These are phyloP conservation scores for Melipona quadrifasciata DNA, from an alignment of 1,140 invertebrate species.

Conservation along the genomic window DNA sequence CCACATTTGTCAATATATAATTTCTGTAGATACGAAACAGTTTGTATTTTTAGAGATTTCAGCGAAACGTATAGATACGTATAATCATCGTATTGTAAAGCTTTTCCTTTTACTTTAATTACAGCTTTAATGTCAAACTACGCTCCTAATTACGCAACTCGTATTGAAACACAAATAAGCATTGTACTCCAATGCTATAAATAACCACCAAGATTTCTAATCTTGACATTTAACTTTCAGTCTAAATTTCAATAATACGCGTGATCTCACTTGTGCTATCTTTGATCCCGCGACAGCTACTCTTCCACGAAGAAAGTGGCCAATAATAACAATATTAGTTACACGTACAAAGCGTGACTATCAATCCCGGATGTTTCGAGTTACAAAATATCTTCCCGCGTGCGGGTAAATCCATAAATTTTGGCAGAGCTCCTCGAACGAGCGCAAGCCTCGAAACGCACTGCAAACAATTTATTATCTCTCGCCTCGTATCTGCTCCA, in stretches of 20 bases:
- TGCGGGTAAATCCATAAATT: conserved; percentile 13
- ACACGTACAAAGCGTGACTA: background rate
- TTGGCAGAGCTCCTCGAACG: background rate
- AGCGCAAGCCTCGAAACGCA: background rate
- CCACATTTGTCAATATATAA: no score
- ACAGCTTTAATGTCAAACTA: no score
- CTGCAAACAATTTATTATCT: background rate
- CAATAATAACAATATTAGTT: background rate
- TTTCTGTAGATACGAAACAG: no score
- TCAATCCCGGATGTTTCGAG: background rate
- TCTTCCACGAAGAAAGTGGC: background rate
- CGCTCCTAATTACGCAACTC: background rate
- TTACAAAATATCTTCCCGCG: background rate
- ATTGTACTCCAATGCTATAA: background rate
- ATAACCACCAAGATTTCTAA: background rate
- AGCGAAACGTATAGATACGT: no score
- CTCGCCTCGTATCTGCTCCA: background rate
- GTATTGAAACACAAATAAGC: background rate
- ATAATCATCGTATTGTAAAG: no score
- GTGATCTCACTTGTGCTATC: background rate
- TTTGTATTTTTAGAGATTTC: no score
- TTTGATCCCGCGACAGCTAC: background rate
- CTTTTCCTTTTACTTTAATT: no score
- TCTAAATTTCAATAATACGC: background rate
- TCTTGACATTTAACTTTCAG: background rate